Conservation (phyloP, 2,888 invertebrate genomes). For the Mimumesa dahlbomi region DNA sequence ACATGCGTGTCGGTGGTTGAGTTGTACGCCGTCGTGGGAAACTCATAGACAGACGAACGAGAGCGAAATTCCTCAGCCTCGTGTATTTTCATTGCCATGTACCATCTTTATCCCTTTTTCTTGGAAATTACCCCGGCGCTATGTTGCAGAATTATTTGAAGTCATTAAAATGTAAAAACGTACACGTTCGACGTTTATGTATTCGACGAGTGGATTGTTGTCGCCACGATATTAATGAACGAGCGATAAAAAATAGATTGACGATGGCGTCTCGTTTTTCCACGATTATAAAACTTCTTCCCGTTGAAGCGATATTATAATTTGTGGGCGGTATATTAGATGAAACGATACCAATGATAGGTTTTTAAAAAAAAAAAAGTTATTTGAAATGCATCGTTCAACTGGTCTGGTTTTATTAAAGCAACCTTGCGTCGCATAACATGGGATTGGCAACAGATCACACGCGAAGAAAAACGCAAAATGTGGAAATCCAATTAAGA, state of each 20-base stretch:
- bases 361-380: not conserved
- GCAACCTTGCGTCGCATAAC: not conserved
- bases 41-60: conserved; percentile 1
- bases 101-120: not conserved
- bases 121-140: not conserved
- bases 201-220: too few species aligned
- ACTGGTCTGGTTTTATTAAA: not conserved
- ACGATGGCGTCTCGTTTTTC: too few species aligned
- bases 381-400: not conserved
- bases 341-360: not conserved
- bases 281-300: too few species aligned
- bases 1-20: conserved; percentile 17
- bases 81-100: conserved; percentile 3
- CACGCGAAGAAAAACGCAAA: conserved; percentile 17
- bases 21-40: conserved; percentile 43
- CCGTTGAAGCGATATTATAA: not conserved
- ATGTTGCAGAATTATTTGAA: too few species aligned
- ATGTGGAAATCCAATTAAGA: conserved; percentile 62
- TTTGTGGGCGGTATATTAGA: not conserved
- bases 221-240: too few species aligned
- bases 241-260: too few species aligned
- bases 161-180: too few species aligned
- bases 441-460: conserved; percentile 9
- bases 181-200: too few species aligned
- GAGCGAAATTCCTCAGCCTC: conserved; percentile 1